Evolutionary conservation across 2,113 vertebrate genomes (phyloP).

Genomic region (pig (Sus scrofa)): DNA sequence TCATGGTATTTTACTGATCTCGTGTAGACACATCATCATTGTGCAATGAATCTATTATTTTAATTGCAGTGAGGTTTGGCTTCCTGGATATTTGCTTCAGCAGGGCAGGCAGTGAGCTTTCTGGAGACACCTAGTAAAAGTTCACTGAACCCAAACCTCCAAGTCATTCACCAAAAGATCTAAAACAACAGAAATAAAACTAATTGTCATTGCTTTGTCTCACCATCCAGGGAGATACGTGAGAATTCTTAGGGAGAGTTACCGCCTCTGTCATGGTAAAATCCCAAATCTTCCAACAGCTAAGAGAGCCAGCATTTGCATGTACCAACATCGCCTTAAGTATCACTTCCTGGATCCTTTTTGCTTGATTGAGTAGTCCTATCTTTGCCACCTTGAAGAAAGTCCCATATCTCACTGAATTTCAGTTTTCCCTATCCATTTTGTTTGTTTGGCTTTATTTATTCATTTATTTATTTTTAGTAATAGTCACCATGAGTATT

Average conservation of each 20-base stretch:
- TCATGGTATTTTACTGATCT: not conserved
- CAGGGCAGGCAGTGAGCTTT: not conserved
- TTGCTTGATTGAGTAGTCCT: conserved; percentile 25
- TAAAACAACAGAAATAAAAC: conserved; percentile 67
- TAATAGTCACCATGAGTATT: not conserved
- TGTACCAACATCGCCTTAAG: conserved; percentile 69
- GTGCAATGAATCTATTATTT: not conserved
- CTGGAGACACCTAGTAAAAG: conserved; percentile 23
- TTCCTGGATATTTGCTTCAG: conserved; percentile 64
- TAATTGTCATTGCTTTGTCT: conserved; percentile 6
- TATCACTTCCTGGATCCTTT: conserved; percentile 70
- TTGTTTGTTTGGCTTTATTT: not conserved
- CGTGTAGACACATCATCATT: not conserved
- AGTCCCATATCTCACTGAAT: not conserved
- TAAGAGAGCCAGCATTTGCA: conserved; percentile 46
- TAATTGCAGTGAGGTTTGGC: conserved; percentile 30
- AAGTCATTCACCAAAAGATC: conserved; percentile 63
- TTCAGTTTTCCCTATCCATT: not conserved
- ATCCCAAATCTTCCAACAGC: conserved; percentile 63
- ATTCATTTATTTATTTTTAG: not conserved
- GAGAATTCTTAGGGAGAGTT: conserved; percentile 58
- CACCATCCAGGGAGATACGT: not conserved
- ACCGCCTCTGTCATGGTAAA: conserved; percentile 68
- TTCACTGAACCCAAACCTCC: conserved; percentile 65
- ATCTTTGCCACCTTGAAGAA: conserved; percentile 32